Evolutionary conservation across 1,140 invertebrate genomes (phyloP).

Genomic region (Carcinoscorpius rotundicauda): DNA sequence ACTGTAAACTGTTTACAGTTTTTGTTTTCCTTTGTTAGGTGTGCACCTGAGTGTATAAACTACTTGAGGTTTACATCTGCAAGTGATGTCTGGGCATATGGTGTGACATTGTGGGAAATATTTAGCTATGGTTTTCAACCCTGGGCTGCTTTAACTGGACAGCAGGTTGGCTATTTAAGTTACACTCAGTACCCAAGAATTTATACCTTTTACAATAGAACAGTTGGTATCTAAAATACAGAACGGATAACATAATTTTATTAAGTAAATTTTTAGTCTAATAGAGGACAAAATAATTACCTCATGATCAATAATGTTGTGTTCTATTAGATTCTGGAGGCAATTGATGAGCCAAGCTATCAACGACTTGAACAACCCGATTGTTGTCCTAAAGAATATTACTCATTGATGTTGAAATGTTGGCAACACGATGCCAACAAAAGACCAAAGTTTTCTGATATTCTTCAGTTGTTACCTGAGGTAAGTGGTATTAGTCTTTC

Average conservation of each 20-base stretch:
- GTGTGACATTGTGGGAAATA: constrained; percentile 98
- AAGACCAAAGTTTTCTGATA: constrained; percentile 79
- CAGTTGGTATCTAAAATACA: too few species aligned
- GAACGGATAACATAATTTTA: too few species aligned
- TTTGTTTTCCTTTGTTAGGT: constrained; percentile 38
- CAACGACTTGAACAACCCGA: constrained; percentile 82
- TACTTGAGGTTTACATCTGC: constrained; percentile 90
- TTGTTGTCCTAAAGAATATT: constrained; percentile 89
- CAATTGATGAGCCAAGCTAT: constrained; percentile 79
- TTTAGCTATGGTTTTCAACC: constrained; percentile 96
- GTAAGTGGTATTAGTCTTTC: constrained; percentile 30
- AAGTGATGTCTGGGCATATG: constrained; percentile 96
- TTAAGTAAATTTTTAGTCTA: background rate
- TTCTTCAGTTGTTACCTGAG: constrained; percentile 64
- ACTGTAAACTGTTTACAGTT: too few species aligned
- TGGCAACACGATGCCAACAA: constrained; percentile 58
- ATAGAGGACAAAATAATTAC: background rate
- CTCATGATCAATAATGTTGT: background rate
- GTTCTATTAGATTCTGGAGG: constrained; percentile 66
- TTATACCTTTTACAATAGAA: too few species aligned
- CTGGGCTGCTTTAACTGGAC: constrained; percentile 88
- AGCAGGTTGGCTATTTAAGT: constrained; percentile 38
- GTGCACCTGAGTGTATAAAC: constrained; percentile 95
- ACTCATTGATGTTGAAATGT: constrained; percentile 73
- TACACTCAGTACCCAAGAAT: too few species aligned